phyloP scores from a whole-genome alignment of 2,888 invertebrate genomes.

The Ecliptopera silaceata region DNA sequence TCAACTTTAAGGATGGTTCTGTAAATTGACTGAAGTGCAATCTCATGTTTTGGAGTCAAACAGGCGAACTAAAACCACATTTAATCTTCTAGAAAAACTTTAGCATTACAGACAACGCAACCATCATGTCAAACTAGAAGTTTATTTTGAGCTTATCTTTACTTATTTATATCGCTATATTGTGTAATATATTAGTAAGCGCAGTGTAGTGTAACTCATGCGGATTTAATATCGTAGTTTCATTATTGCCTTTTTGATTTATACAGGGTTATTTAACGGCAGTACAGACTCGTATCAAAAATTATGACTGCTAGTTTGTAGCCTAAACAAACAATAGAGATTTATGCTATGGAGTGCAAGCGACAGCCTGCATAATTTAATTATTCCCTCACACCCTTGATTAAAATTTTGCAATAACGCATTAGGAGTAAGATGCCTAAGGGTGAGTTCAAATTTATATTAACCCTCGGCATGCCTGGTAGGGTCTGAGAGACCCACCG shows the following conservation, averaged over 20 bases:
- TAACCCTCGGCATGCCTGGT: no score
- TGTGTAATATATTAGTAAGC: no score
- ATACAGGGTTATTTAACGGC: constrained; percentile 15
- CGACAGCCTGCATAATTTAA: constrained; percentile 82
- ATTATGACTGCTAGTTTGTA: constrained; percentile 35
- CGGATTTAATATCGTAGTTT: constrained; percentile 14
- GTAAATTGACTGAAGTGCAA: constrained; percentile 61
- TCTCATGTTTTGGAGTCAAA: constrained; percentile 51
- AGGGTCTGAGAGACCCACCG: no score
- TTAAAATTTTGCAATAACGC: constrained; percentile 81
- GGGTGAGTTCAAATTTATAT: constrained; percentile 46
- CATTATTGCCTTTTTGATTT: constrained; percentile 15
- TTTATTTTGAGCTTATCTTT: not conserved
- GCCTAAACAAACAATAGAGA: constrained; percentile 69
- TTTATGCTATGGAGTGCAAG: constrained; percentile 78
- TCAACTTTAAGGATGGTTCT: constrained; percentile 53
- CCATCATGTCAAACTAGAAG: not conserved
- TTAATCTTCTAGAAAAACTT: constrained; percentile 7
- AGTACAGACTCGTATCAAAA: constrained; percentile 29
- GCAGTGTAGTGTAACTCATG: not conserved
- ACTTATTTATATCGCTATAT: no score
- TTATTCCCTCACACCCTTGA: constrained; percentile 78
- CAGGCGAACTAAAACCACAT: constrained; percentile 11
- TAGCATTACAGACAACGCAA: not conserved
- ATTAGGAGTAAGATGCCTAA: constrained; percentile 70